phyloP scores from a whole-genome alignment of 2,113 vertebrate genomes.

The Pituophis catenifer region DNA sequence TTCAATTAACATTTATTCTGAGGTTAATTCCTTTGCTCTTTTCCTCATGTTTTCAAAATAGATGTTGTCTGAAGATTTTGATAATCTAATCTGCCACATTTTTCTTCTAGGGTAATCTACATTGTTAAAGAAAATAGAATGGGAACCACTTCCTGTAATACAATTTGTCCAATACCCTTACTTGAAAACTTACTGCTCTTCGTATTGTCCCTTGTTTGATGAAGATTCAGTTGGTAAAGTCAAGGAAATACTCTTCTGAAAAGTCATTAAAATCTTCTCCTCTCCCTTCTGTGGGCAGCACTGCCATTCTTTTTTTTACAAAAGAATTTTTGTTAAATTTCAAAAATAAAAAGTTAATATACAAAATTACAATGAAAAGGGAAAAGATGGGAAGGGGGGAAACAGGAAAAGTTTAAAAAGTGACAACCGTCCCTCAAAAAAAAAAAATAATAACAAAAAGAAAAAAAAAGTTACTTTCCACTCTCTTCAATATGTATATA shows the following conservation, averaged over 20 bases:
- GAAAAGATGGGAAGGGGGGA: neutral
- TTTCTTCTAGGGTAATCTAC: neutral
- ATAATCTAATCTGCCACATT: neutral
- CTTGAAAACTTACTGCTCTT: neutral
- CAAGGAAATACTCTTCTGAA: neutral
- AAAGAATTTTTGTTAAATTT: neutral
- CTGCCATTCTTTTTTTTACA: too few species aligned
- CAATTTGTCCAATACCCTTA: neutral
- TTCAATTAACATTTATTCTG: slow-evolving; percentile 1
- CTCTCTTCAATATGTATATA: neutral
- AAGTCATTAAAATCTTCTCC: neutral
- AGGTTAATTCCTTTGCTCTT: neutral
- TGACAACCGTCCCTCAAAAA: neutral
- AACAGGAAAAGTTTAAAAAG: too few species aligned
- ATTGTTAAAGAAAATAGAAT: neutral
- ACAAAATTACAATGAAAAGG: neutral
- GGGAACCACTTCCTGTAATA: neutral
- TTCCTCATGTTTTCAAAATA: neutral
- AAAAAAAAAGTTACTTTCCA: neutral
- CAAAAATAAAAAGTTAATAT: neutral
- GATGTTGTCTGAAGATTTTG: neutral
- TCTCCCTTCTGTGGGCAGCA: neutral
- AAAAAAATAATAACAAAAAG: neutral
- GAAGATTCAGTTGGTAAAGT: neutral
- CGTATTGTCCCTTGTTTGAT: neutral